phyloP scores from a whole-genome alignment of 2,113 vertebrate species.

The Chloropsis hardwickii region DNA sequence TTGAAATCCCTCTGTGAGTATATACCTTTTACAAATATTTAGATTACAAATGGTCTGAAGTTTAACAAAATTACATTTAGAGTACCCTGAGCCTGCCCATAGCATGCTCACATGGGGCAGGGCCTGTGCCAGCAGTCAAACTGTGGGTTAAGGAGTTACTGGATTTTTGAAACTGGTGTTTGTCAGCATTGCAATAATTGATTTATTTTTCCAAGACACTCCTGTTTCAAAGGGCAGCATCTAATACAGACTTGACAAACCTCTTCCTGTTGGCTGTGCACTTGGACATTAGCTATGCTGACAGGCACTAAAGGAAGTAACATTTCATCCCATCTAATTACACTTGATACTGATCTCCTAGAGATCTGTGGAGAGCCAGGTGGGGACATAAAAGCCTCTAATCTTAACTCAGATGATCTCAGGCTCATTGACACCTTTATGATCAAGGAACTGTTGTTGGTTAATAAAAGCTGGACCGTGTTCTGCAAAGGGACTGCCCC shows the following conservation, averaged over 20 bases:
- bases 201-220: background rate
- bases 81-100: background rate
- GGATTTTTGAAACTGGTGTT: background rate
- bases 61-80: background rate
- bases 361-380: background rate
- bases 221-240: background rate
- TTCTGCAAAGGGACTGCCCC: background rate
- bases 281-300: background rate
- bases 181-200: background rate
- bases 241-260: background rate
- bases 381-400: background rate
- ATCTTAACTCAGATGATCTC: background rate
- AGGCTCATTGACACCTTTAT: background rate
- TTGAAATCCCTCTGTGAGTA: background rate
- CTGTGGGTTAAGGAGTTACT: background rate
- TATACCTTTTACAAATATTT: conserved; percentile 24
- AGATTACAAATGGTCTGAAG: background rate
- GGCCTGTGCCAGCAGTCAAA: background rate
- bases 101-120: rapidly evolving
- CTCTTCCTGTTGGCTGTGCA: background rate
- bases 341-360: background rate
- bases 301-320: background rate
- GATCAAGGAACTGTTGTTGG: background rate
- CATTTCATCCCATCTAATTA: background rate
- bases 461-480: background rate